Base-by-base conservation (phyloP, 2,888 invertebrate genomes). In the Watsonalla binaria region DNA sequence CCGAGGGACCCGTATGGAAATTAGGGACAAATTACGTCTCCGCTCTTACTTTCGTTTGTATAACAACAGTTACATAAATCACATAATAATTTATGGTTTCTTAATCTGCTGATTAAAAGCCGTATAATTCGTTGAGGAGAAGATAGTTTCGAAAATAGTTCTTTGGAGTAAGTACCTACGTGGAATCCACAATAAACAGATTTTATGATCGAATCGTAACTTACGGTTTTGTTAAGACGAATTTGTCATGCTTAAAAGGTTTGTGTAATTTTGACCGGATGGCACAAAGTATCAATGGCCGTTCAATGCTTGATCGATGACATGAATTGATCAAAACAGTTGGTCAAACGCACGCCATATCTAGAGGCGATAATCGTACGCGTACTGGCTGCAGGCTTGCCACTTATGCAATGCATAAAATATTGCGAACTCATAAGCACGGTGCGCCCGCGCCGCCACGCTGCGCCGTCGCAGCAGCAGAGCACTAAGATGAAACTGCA, bases 11-110 rank as follows among this genome's bases (percentile, higher is more conserved):
- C 81, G 81, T 84, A 88, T 87, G 86, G 86, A 87, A 88, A 89
- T 87, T 78, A 88, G 84, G 86, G 81, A 86, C 90, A 84, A 89
- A 87, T 85, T 85, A 86, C 85, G 82, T 83, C 78, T 84, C 78
- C 78, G 72, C 81, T 83, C 74, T 82, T 86, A 85, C 87, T 86
- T 89, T 89, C 84, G 66, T 85, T 82, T 80, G 85, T 84, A 72
- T 71, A 73, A 76, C 74, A 72, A 74, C 74, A 68, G 78, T 87
- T 86, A 82, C 77, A 81, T 87, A 86, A 85, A 82, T 66, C 66
- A 64, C 65, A 70, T 72, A 70, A 80, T 77, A 76, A 80, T 81
- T 75, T 78, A 81, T 80, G 74, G 74, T 84, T 82, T 79, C 79
- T 82, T 84, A 84, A 85, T 80, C 76, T 70, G 67, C 24, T 24